Base-by-base conservation (phyloP, 2,888 invertebrate genomes). In the Drepanosiphum platanoidis region DNA sequence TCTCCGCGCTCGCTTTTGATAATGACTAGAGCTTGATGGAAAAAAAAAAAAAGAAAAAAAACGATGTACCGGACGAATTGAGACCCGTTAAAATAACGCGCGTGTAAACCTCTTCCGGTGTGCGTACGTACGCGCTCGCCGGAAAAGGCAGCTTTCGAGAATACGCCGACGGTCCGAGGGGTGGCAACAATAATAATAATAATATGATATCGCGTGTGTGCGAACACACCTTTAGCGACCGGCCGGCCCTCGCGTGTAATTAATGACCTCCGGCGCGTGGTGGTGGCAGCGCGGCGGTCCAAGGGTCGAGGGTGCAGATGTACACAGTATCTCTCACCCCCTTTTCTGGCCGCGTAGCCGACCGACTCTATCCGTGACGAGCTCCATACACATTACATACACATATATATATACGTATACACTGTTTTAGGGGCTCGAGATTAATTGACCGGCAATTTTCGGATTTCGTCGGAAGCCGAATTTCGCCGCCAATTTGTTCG, bases 361-460 rank as follows among this genome's bases (percentile, higher is more conserved):
- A 15, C 30, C 66, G 42, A 22, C 34, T 18, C 34, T 70, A 7
- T 8, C 36, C 11, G 46, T 34, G n/a, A 30, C 30, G 18, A n/a
- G n/a, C n/a, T n/a, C n/a, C n/a, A n/a, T n/a, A n/a, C 2, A 39
- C 27, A 61, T 36, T 75, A 52, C n/a, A 22, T n/a, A n/a, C n/a
- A n/a, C n/a, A n/a, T n/a, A n/a, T n/a, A n/a, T n/a, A n/a, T n/a
- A n/a, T 75, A 58, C 27, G 9, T 34, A 11, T 39, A 36, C 27
- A 78, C 68, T 46, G n/a, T 68, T n/a, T 80, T 80, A 80, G 79
- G 68, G 79, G 42, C 34, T 66, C 68, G 46, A 80, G 79, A 80
- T 80, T 80, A 80, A 80, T 80, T 80, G 79, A 80, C 66, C 68
- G 79, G 79, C 64, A 68, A 68, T 68, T 80, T 68, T 66, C 66